Base-by-base conservation (phyloP, 2,113 vertebrate genomes). In the Trachemys scripta region DNA sequence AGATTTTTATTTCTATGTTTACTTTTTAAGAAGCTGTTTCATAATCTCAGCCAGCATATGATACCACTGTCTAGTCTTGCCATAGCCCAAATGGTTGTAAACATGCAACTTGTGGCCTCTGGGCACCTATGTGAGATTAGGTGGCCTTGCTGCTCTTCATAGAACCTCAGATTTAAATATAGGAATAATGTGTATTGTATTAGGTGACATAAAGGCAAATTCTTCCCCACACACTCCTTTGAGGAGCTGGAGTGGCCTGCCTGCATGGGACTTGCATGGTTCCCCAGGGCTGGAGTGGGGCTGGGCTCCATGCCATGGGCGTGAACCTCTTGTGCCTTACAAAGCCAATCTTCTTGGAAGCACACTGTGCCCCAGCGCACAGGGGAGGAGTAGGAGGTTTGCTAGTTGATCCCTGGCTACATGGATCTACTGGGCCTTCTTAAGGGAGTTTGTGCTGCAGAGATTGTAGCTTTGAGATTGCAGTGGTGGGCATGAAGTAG, bases 11-110 rank as follows among this genome's bases (percentile, higher is more conserved):
- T 10, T 14, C n/a, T 79, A 2, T 10, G 19, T 83, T 85, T 80
- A 31, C 16, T 84, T 92, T 97, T 95, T 79, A 94, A 54, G 50
- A 90, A 90, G 57, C 42, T 49, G 42, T 6, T 1, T 62, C 81
- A 80, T 78, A 80, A 80, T 76, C 84, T 59, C 27, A 38, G 20
- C 25, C 5, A 93, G 38, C 0, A 0, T 14, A 1, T 5, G 3
- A 20, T 84, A 2, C n/a, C 53, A 6, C 7, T 51, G 42, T 84
- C 17, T 62, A 27, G 76, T 83, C 14, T 65, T 59, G 50, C 69
- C 65, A 51, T 17, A 83, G 79, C 0, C 0, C 35, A 1, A 8
- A 31, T 38, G 57, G 17, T 10, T 53, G 62, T 75, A 87, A 22
- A 72, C 19, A 38, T 22, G 5, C 17, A 38, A 38, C n/a, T 20